Evolutionary conservation across 2,797 vertebrate species (phyloP).

Genomic region (Manis javanica): DNA sequence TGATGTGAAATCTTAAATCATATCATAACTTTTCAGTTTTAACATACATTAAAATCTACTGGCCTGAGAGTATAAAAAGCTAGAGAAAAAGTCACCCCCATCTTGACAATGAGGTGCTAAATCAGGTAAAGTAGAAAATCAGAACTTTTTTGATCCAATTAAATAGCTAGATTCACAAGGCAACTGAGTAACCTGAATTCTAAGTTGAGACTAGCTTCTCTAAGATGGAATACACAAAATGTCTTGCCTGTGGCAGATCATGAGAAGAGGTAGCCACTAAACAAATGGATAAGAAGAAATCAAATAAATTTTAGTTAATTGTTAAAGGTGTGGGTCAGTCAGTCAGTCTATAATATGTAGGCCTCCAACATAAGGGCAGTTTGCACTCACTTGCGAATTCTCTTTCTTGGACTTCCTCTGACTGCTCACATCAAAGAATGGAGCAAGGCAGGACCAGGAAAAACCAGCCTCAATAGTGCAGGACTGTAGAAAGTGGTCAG

Average conservation of each 20-base stretch:
- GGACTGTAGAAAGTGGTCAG: background rate
- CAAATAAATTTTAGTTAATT: background rate
- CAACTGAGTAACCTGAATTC: background rate
- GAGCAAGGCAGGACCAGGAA: background rate
- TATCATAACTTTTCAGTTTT: background rate
- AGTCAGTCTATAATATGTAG: background rate
- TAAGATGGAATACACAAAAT: background rate
- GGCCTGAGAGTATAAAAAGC: background rate
- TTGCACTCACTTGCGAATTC: background rate
- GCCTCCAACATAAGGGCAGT: background rate
- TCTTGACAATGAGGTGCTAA: background rate
- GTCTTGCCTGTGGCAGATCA: background rate
- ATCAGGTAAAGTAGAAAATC: background rate
- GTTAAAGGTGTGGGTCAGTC: background rate
- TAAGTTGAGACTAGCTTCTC: background rate
- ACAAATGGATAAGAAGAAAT: background rate
- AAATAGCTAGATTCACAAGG: background rate
- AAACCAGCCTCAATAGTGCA: background rate
- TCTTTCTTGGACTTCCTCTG: background rate
- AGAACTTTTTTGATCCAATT: background rate
- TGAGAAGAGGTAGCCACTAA: background rate
- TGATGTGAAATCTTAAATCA: background rate
- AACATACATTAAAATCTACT: constrained; percentile 17
- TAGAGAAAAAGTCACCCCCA: background rate
- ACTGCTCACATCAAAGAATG: background rate